Conservation (phyloP, 2,888 invertebrate genomes). For the Danaus chrysippus region DNA sequence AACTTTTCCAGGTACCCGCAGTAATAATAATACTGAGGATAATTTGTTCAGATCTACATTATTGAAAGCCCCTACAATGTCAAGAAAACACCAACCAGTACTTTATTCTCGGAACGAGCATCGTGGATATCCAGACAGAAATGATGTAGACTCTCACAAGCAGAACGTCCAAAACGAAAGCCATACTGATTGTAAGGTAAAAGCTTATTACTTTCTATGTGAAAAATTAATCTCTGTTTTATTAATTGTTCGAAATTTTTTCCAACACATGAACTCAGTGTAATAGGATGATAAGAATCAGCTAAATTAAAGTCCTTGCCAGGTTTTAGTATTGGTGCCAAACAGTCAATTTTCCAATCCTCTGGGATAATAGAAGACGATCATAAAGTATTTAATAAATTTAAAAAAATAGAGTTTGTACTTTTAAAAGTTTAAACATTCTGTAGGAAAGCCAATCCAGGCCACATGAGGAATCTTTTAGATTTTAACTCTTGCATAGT, state of each 20-base stretch:
- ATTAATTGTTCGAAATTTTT: slow-evolving; percentile 22
- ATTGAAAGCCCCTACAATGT: slow-evolving; percentile 23
- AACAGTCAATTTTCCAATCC: slow-evolving; percentile 19
- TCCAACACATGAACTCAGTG: slow-evolving; percentile 19
- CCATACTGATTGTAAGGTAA: slow-evolving; percentile 25
- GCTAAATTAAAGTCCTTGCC: slow-evolving; percentile 8
- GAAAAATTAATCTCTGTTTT: slow-evolving; percentile 19
- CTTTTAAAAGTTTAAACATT: slow-evolving; percentile 11
- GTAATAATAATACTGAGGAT: too few species aligned
- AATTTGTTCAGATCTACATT: too few species aligned
- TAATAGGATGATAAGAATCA: slow-evolving; percentile 21
- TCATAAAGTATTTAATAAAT: slow-evolving; percentile 17
- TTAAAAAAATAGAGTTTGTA: slow-evolving; percentile 6
- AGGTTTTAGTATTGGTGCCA: slow-evolving; percentile 20
- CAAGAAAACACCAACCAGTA: slow-evolving; percentile 17
- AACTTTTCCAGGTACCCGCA: too few species aligned
- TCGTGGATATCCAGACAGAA: slow-evolving; percentile 13
- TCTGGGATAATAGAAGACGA: slow-evolving; percentile 7
- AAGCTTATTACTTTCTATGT: slow-evolving; percentile 17
- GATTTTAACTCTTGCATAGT: slow-evolving; percentile 9
- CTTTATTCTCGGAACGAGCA: slow-evolving; percentile 1
- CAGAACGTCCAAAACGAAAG: not conserved
- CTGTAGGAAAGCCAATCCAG: slow-evolving; percentile 17
- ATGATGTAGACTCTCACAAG: slow-evolving; percentile 11
- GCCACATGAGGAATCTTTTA: slow-evolving; percentile 11